Evolutionary conservation across 2,888 invertebrate genomes (phyloP).

Genomic region (Drosophila multiciliata): DNA sequence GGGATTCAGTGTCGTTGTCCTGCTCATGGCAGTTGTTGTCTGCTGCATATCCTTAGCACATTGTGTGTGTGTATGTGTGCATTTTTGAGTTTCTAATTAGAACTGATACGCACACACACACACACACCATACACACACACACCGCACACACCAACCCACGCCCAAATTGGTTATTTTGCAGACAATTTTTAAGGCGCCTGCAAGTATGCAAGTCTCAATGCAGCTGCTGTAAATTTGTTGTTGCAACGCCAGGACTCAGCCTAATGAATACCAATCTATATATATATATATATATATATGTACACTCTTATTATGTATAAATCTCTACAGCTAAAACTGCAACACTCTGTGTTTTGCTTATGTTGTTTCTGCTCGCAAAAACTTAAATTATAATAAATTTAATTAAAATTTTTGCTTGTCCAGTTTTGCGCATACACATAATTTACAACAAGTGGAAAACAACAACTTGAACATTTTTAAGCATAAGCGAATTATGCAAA

Average conservation of each 20-base stretch:
- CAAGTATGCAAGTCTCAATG: slow-evolving; percentile 72
- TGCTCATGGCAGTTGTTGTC: slow-evolving; percentile 76
- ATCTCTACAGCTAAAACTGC: slow-evolving; percentile 10
- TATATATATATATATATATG: slow-evolving; percentile 10
- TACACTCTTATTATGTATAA: slow-evolving; percentile 18
- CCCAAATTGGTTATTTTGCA: slow-evolving; percentile 73
- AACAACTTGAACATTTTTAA: slow-evolving; percentile 76
- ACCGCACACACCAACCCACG: slow-evolving; percentile 22
- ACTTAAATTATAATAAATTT: slow-evolving; percentile 75
- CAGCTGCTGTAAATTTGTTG: slow-evolving; percentile 76
- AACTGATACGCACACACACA: slow-evolving; percentile 64
- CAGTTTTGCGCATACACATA: slow-evolving; percentile 23
- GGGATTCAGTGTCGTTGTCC: slow-evolving; percentile 67
- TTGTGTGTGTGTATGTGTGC: slow-evolving; percentile 33
- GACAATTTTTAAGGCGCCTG: slow-evolving; percentile 70
- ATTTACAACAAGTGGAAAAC: slow-evolving; percentile 53
- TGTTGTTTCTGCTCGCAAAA: slow-evolving; percentile 30
- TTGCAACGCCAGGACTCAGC: slow-evolving; percentile 37
- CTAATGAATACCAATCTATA: slow-evolving; percentile 28
- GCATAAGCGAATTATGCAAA: slow-evolving; percentile 80
- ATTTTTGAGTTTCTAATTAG: slow-evolving; percentile 80
- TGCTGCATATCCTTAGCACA: slow-evolving; percentile 75
- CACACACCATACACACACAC: neutral
- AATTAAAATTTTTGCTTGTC: slow-evolving; percentile 68
- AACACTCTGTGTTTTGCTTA: slow-evolving; percentile 17